Base-by-base conservation (phyloP, 2,888 invertebrate genomes). In the Aplocera efformata region DNA sequence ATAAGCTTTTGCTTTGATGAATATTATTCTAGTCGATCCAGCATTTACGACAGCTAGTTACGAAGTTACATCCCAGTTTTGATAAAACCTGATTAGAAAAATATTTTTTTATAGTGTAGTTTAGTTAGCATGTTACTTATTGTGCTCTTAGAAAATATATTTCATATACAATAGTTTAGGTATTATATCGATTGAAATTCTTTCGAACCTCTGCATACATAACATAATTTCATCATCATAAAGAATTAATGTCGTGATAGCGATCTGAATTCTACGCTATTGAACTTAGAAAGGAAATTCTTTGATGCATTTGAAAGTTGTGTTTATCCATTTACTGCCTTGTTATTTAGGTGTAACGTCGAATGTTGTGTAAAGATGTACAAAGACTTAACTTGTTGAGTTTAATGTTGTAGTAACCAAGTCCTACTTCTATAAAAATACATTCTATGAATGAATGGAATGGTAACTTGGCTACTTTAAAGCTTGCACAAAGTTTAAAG, bases 1-100 rank as follows among this genome's bases (percentile, higher is more conserved):
- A 35, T 60, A 54, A 48, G 74, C 75, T 77, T 40, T 74, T 49
- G 79, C 75, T 74, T 74, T 48, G 52, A 56, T 62, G 53, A 50
- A 59, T 60, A 58, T 67, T 47, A 60, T 56, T 62, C 58, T 63
- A 67, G 69, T 63, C 52, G 38, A 49, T 47, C 44, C 50, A 55
- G 59, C 55, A 58, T 62, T 60, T 50, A 63, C 53, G 48, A 47
- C 48, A 42, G 43, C 48, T 57, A 39, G 48, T 41, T 46, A 41
- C 13, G 2, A 17, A 42, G 41, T 55, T 42, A 47, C 32, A n/a
- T 34, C 33, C 26, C 42, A 40, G 27, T 35, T 32, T 36, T 45
- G 21, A 32, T 35, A 32, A 35, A 37, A 37, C 32, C 22, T 35
- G 32, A n/a, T n/a, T n/a, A n/a, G n/a, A n/a, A 21, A 30, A 20